Base-by-base conservation (phyloP, 2,888 invertebrate genomes). In the Neria commutata region DNA sequence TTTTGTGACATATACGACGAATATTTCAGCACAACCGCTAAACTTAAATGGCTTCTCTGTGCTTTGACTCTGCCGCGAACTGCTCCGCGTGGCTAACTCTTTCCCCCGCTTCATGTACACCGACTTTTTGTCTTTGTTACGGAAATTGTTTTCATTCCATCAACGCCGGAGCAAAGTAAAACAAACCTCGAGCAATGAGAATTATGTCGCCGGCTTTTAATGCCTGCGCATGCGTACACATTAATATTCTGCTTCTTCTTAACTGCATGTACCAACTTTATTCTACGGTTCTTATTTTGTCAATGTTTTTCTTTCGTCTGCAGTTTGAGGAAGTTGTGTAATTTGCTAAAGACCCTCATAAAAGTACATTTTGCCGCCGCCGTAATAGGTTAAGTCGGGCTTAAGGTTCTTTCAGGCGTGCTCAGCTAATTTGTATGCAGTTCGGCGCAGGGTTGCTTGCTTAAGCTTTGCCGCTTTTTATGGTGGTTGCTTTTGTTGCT, bases 21-120 rank as follows among this genome's bases (percentile, higher is more conserved):
- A 29, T 11, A 11, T 11, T 11, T 26, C 19, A 49, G 50, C 50
- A 34, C 17, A 50, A 23, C 24, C 21, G 17, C 21, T 42, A 21
- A 52, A 52, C 52, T 52, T 50, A 14, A 52, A 52, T 40, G 52
- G 52, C 52, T 52, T 37, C 52, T 52, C 24, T 19, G 17, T 37
- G 37, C 11, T 8, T 37, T 4, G 42, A 4, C 14, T 17, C 19
- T 17, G 29, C 6, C 6, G n/a, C n/a, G n/a, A n/a, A n/a, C n/a
- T n/a, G n/a, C n/a, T n/a, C 17, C 17, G 42, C 42, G 25, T 52
- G 52, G 16, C 23, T 37, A 34, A 1, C 33, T 49, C n/a, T 29
- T 23, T 29, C 16, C n/a, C n/a, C n/a, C n/a, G n/a, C n/a, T n/a
- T n/a, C n/a, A n/a, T n/a, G n/a, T n/a, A n/a, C n/a, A n/a, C 25